Evolutionary conservation across 1,140 invertebrate species (phyloP).

Genomic region (Heliconius nattereri): DNA sequence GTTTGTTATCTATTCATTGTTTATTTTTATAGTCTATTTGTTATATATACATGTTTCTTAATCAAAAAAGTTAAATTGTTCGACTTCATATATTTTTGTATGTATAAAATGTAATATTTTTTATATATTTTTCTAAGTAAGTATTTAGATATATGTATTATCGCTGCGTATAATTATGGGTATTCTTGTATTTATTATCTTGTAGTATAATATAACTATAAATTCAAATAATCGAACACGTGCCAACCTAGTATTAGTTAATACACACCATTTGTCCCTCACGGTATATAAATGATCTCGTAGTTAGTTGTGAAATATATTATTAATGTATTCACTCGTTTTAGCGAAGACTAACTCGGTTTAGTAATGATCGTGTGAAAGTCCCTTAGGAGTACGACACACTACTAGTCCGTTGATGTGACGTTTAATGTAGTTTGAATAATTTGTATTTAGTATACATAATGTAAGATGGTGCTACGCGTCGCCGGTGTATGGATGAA

Average conservation of each 20-base stretch:
- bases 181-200: background rate
- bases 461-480: conserved; percentile 34
- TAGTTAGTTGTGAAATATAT: conserved; percentile 31
- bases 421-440: conserved; percentile 15
- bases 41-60: background rate
- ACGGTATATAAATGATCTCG: conserved; percentile 32
- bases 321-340: background rate
- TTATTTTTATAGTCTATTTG: conserved; percentile 2
- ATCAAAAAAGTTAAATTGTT: background rate
- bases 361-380: conserved; percentile 2
- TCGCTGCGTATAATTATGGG: background rate
- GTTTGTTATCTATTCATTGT: background rate
- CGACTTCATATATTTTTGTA: conserved; percentile 3
- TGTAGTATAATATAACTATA: conserved; percentile 5
- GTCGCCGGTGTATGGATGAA: conserved; percentile 21
- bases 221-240: conserved; percentile 34
- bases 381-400: conserved; percentile 1
- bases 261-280: conserved; percentile 23
- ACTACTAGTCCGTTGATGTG: conserved; percentile 29
- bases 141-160: background rate
- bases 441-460: conserved; percentile 13
- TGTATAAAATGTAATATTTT: conserved; percentile 10
- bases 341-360: conserved; percentile 12
- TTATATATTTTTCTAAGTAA: background rate
- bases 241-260: conserved; percentile 27